phyloP scores from a whole-genome alignment of 1,140 invertebrate genomes.

The Rhynchophorus ferrugineus region DNA sequence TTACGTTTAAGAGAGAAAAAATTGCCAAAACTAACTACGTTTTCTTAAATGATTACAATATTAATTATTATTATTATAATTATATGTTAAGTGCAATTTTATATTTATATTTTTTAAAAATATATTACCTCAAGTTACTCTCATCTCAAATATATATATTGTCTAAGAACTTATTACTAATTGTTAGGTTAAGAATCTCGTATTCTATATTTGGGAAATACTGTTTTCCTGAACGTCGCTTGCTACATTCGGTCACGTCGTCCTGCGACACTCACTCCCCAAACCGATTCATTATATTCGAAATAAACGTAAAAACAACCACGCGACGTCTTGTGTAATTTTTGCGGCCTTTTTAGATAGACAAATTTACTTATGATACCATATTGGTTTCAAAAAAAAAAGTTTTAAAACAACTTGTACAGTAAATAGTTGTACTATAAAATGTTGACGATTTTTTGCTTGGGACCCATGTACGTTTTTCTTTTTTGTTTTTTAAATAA shows the following conservation, averaged over 20 bases:
- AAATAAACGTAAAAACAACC: too few relatives aligned
- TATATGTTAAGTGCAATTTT: constrained; percentile 33
- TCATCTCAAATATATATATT: constrained; percentile 28
- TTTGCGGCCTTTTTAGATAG: constrained; percentile 8
- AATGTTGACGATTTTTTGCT: not conserved
- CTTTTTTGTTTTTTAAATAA: not conserved
- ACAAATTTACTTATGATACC: not conserved
- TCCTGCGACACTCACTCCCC: too few relatives aligned
- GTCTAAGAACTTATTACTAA: constrained; percentile 19
- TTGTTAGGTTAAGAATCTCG: constrained; percentile 27
- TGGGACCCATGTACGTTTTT: not conserved
- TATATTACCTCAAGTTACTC: constrained; percentile 34
- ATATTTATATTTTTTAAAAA: constrained; percentile 19
- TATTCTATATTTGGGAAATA: constrained; percentile 15
- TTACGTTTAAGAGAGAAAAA: not conserved
- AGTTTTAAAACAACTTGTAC: not conserved
- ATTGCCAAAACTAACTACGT: constrained; percentile 33
- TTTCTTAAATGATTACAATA: too few relatives aligned
- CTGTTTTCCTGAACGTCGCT: not conserved
- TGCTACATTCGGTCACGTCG: too few relatives aligned
- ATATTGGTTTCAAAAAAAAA: not conserved
- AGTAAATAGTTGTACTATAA: not conserved
- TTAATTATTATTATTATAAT: constrained; percentile 10
- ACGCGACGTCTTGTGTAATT: not conserved
- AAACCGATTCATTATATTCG: too few relatives aligned